Percentiles rank a stretch among this genome's conserved stretches.
Evolutionary conservation across 2,113 vertebrate species (phyloP).

Genomic region (Balaeniceps rex): DNA sequence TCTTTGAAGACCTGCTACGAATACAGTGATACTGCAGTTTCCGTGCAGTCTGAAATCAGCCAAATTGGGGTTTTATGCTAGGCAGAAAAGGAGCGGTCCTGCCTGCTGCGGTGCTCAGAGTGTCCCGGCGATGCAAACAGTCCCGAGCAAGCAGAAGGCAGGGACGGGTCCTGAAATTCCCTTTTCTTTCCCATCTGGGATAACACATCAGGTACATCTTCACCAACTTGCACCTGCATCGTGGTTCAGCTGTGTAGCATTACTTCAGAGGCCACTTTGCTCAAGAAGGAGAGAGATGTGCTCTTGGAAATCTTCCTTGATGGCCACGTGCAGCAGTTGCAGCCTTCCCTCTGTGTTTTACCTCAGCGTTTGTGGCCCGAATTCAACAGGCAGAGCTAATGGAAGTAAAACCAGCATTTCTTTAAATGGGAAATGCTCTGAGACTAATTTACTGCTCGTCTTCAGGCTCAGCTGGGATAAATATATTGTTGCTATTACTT

Average conservation of each 20-base stretch:
- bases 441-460: neutral
- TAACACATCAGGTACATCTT: neutral
- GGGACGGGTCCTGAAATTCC: neutral
- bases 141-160: neutral
- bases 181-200: neutral
- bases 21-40: neutral
- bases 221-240: rapidly evolving
- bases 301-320: neutral
- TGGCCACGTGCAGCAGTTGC: neutral
- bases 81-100: rapidly evolving
- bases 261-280: neutral
- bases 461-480: neutral
- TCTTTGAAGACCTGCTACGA: neutral
- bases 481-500: neutral
- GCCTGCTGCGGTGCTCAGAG: neutral
- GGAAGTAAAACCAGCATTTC: neutral
- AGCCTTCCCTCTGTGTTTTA: neutral
- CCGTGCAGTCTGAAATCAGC: neutral
- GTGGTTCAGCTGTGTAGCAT: neutral
- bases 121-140: neutral
- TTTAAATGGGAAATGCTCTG: neutral
- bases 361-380: rapidly evolving
- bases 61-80: neutral
- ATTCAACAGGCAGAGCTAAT: neutral
- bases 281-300: neutral